Evolutionary conservation across 2,888 invertebrate genomes (phyloP).

Genomic region (Mimachlamys varia): DNA sequence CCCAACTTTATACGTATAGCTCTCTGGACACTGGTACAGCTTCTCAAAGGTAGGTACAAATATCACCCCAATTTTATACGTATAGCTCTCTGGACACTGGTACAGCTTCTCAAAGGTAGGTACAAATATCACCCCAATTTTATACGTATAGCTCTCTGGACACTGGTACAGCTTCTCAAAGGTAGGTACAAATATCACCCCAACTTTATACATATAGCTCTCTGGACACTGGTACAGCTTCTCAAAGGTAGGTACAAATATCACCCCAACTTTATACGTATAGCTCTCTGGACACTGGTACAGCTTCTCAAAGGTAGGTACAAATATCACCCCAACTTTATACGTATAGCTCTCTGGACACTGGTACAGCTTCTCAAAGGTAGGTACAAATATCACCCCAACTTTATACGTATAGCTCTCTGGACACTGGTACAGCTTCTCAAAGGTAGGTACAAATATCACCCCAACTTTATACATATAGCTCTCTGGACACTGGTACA

Average conservation of each 20-base stretch:
- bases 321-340: constrained; percentile 71
- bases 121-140: background rate
- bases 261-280: no score
- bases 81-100: constrained; percentile 75
- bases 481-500: constrained; percentile 76
- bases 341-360: constrained; percentile 77
- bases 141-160: no score
- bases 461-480: constrained; percentile 73
- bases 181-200: no score
- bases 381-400: constrained; percentile 45
- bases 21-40: no score
- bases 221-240: constrained; percentile 75
- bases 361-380: constrained; percentile 72
- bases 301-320: no score
- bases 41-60: no score
- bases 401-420: no score
- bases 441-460: no score
- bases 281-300: no score
- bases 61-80: constrained; percentile 73
- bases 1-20: no score
- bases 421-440: no score
- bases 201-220: constrained; percentile 73
- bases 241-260: constrained; percentile 65
- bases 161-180: no score
- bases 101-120: constrained; percentile 72